Base-by-base conservation (phyloP, 2,113 vertebrate species). In the Amblyornis subalaris region DNA sequence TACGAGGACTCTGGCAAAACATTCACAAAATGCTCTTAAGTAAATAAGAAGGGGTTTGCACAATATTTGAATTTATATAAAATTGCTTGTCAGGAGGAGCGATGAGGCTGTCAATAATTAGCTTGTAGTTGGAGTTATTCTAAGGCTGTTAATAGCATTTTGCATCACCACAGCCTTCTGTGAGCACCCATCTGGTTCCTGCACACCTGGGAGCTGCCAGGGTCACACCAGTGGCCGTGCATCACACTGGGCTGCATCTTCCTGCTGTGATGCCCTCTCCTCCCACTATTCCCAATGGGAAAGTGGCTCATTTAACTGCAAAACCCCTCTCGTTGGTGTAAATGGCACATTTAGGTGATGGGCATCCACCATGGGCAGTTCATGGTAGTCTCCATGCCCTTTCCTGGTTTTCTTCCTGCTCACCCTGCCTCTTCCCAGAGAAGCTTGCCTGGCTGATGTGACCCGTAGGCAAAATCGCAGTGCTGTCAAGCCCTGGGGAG, bases 161-260 rank as follows among this genome's bases (percentile, higher is more conserved):
- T 58, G 50, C 60, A 36, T 18, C 38, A 9, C 40, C 5, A 0
- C 7, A 18, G 26, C 21, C 1, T 24, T 18, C 62, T 2, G 14
- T 7, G 67, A 57, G 28, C 67, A 15, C 45, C 50, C 3, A 4
- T 29, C 54, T 7, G 53, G 15, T 44, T 72, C 85, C 90, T n/a
- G 12, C 42, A 15, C 55, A 14, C 36, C 28, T 2, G 44, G 70
- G 50, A 58, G 38, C 44, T 19, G 8, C 6, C 5, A 8, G 62
- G 72, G 54, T 62, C 58, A 9, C 0, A 0, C 48, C 3, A 5
- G 29, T 36, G 58, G 62, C 53, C 0, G 0, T 31, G 35, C 8
- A 3, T 47, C 17, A 1, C 2, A 9, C 42, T 40, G 74, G 19
- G n/a, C 85, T 81, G 47, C 73, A n/a, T 38, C 51, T n/a, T 77